phyloP scores from a whole-genome alignment of 2,797 vertebrate species.

The Muraenolepis orangiensis region DNA sequence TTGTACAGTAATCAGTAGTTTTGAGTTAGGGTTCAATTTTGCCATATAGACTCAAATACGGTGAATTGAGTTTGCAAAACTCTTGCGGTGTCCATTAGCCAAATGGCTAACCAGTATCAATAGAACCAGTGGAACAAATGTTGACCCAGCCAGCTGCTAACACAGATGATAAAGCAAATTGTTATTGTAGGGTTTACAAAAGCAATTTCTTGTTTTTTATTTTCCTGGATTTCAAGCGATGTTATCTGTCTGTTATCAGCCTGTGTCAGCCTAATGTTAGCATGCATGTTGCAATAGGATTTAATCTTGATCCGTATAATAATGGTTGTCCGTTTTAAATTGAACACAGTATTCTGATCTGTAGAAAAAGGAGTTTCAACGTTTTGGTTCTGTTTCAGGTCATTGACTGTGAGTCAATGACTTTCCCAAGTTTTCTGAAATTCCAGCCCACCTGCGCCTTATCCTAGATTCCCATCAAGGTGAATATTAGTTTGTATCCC shows the following conservation, averaged over 20 bases:
- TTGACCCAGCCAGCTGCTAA: not conserved
- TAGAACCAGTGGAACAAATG: not conserved
- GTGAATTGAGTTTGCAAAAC: not conserved
- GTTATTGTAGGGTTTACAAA: not conserved
- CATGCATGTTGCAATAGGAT: not conserved
- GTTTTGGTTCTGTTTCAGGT: constrained; percentile 17
- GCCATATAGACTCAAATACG: not conserved
- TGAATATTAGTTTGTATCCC: constrained; percentile 41
- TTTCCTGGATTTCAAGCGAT: constrained; percentile 18
- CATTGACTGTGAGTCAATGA: not conserved
- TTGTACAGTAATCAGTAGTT: not conserved
- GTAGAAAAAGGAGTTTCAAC: not conserved
- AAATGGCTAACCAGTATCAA: not conserved
- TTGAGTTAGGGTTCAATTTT: not conserved
- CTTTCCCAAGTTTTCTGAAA: constrained; percentile 18
- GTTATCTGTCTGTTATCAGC: too few species aligned
- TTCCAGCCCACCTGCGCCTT: constrained; percentile 43
- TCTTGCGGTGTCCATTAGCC: not conserved
- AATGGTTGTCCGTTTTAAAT: constrained; percentile 18
- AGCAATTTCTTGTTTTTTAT: not conserved
- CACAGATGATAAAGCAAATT: not conserved
- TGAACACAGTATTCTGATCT: constrained; percentile 2
- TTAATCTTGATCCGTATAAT: not conserved
- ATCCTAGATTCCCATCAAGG: constrained; percentile 39
- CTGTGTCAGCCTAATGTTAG: too few species aligned